These are phyloP conservation scores for Caenorhabditis japonica DNA, from an alignment of 2,888 invertebrate genomes.

Conservation along the genomic window DNA sequence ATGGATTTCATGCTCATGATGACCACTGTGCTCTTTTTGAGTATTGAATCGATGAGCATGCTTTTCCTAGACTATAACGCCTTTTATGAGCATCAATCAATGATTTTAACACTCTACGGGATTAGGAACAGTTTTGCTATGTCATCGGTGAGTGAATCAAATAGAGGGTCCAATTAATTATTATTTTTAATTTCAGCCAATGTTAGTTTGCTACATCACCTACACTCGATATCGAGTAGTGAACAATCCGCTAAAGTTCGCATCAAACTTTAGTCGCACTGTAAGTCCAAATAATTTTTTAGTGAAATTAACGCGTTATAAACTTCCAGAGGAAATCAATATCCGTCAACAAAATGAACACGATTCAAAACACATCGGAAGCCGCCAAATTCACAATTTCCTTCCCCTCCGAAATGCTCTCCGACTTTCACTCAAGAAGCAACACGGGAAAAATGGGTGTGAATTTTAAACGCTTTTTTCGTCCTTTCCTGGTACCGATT, in stretches of 20 bases:
- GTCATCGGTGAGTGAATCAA: constrained; percentile 37
- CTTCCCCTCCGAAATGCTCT: constrained; percentile 30
- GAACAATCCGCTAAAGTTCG: constrained; percentile 48
- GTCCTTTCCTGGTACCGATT: constrained; percentile 43
- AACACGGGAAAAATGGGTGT: constrained; percentile 19
- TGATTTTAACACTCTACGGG: constrained; percentile 36
- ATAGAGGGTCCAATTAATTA: too few species aligned
- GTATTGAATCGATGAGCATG: constrained; percentile 43
- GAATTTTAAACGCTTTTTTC: constrained; percentile 27
- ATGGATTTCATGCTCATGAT: constrained; percentile 52
- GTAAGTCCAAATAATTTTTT: constrained; percentile 3
- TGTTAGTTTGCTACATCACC: constrained; percentile 51
- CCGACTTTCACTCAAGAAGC: constrained; percentile 32
- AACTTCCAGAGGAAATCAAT: constrained; percentile 33
- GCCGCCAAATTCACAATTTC: constrained; percentile 33
- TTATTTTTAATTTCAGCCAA: constrained; percentile 25
- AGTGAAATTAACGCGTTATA: background rate
- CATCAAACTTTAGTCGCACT: constrained; percentile 37
- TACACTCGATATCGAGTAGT: constrained; percentile 48
- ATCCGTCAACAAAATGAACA: constrained; percentile 28
- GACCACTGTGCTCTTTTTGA: constrained; percentile 36
- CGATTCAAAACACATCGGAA: constrained; percentile 11
- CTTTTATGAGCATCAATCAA: constrained; percentile 35
- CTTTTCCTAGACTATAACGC: constrained; percentile 26
- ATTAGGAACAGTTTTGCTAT: constrained; percentile 46